Evolutionary conservation across 2,888 invertebrate species (phyloP).

Genomic region (Ophion costatus): DNA sequence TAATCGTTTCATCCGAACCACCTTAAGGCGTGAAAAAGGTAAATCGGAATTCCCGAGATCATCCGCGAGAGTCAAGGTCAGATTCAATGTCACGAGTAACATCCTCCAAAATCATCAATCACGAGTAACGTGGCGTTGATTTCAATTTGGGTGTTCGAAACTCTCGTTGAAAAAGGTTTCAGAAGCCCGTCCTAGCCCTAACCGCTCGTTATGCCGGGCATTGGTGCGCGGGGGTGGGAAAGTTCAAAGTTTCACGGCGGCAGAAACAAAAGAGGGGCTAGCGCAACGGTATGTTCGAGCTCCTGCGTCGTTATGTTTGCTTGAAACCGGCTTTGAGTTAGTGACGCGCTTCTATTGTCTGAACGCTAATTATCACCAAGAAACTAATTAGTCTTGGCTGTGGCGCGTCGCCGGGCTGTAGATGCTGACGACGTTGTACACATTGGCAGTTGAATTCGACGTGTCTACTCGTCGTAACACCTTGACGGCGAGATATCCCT

Average conservation of each 20-base stretch:
- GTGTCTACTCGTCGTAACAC: conserved; percentile 55
- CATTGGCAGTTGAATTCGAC: conserved; percentile 8
- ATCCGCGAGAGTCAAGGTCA: neutral
- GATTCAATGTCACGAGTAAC: neutral
- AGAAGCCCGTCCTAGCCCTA: neutral
- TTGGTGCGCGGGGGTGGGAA: neutral
- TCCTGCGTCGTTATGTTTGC: conserved; percentile 77
- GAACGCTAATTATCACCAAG: conserved; percentile 77
- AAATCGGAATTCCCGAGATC: neutral
- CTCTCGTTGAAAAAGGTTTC: neutral
- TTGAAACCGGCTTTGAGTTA: conserved; percentile 74
- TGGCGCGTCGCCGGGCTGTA: conserved; percentile 26
- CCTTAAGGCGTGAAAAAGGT: no score
- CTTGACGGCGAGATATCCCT: conserved; percentile 67
- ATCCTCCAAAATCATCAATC: neutral
- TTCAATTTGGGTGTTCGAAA: neutral
- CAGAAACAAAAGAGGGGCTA: conserved; percentile 65
- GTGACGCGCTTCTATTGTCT: conserved; percentile 81
- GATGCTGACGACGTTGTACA: conserved; percentile 41
- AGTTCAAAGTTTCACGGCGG: conserved; percentile 40
- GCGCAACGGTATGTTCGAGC: conserved; percentile 67
- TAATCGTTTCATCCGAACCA: no score
- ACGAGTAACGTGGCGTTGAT: neutral
- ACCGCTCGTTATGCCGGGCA: neutral
- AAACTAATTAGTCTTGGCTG: conserved; percentile 75